Evolutionary conservation across 2,797 vertebrate species (phyloP), one percentile per base, ranked within the genome.

Genomic region (Allobates femoralis): DNA sequence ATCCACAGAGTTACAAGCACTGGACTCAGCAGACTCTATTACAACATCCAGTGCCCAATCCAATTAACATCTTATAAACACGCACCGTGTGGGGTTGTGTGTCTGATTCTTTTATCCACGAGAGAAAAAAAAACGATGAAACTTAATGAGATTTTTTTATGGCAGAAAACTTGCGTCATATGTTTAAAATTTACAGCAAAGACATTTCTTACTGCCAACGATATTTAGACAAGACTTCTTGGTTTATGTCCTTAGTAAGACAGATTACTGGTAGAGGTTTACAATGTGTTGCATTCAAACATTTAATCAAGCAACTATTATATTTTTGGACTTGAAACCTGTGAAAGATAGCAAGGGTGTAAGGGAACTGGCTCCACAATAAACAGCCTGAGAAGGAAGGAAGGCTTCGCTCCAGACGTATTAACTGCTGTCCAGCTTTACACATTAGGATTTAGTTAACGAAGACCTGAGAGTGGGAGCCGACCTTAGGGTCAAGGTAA

Each of bases 71-170:
- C 86, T 15, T 71, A 82, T 79, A 90, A 92, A 90, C 86, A 90
- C 41, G 5, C 5, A 71, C 53, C 84, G 77, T 34, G 46, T 85
- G 84, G 82, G 71, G 50, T 88, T 32, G 18, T 16, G 14, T 86
- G 81, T 89, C 91, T 91, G 84, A 83, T 90, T 91, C 89, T 91
- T 93, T 92, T 89, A 90, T 92, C 85, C 87, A 56, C 77, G 32
- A 46, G 77, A 37, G 78, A 91, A 89, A 37, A 91, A 91, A 91
- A 91, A 86, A 62, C 90, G 90, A 88, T 78, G 37, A 89, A 71
- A 90, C 77, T 74, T 84, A 87, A 87, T 84, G 62, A 80, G 90
- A 88, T 62, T 91, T 90, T 64, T 84, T 90, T 89, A 85, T 81
- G 90, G 86, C 66, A 89, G 67, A 88, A 89, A 91, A 90, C 83